Evolutionary conservation across 2,113 vertebrate species (phyloP).

Genomic region (Aythya baeri): DNA sequence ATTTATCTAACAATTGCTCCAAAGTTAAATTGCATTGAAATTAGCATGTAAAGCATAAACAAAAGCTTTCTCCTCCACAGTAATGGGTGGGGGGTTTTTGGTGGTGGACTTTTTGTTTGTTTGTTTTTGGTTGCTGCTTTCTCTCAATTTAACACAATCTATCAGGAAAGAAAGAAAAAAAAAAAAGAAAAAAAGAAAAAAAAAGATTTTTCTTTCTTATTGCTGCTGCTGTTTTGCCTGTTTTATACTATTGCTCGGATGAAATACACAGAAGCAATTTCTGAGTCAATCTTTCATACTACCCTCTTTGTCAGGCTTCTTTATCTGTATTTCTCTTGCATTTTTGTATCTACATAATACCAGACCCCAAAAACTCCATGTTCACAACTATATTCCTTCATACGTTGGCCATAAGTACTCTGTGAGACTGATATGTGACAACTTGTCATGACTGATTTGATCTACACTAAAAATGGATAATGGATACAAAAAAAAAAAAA

Average conservation of each 20-base stretch:
- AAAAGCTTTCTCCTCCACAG: neutral
- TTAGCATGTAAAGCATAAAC: neutral
- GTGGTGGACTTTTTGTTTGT: neutral
- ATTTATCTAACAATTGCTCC: neutral
- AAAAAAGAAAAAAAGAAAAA: no score
- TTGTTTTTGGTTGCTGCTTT: neutral
- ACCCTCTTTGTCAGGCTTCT: neutral
- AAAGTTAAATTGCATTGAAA: neutral
- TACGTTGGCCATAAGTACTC: neutral
- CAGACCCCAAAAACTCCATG: neutral
- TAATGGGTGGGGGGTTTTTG: neutral
- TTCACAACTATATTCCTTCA: accelerated
- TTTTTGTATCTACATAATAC: neutral
- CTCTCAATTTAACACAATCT: neutral
- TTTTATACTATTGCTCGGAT: neutral
- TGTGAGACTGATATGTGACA: neutral
- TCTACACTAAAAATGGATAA: neutral
- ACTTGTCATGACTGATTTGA: neutral
- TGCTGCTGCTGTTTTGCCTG: neutral
- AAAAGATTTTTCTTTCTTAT: neutral
- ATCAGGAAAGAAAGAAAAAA: neutral
- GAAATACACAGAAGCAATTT: neutral
- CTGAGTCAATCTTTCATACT: neutral
- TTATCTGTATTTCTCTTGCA: neutral
- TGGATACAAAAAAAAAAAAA: neutral